phyloP scores from a whole-genome alignment of 1,140 invertebrate species.

The Leptinotarsa defecta region DNA sequence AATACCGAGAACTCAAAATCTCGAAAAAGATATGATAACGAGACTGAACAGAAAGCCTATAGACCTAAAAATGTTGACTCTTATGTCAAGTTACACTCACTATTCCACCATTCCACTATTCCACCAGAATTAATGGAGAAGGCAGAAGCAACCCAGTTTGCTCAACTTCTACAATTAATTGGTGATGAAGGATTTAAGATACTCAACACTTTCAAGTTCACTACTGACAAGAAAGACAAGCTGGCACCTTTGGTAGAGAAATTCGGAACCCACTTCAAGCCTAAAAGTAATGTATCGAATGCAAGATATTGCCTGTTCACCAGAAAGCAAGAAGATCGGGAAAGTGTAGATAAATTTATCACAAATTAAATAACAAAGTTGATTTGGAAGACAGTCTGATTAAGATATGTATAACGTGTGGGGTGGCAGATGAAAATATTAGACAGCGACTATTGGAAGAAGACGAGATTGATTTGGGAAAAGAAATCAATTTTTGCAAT shows the following conservation, averaged over 20 bases:
- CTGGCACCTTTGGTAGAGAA: slow-evolving; percentile 31
- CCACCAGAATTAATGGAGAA: no score
- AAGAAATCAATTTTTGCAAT: slow-evolving; percentile 19
- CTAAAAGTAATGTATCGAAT: slow-evolving; percentile 18
- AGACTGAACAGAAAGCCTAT: no score
- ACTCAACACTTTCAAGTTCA: slow-evolving; percentile 48
- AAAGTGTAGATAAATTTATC: slow-evolving; percentile 29
- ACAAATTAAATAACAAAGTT: slow-evolving; percentile 29
- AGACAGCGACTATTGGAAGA: slow-evolving; percentile 24
- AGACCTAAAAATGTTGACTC: no score
- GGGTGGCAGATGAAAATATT: slow-evolving; percentile 32
- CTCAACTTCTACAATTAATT: slow-evolving; percentile 39
- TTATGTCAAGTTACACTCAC: no score
- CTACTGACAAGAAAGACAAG: slow-evolving; percentile 41
- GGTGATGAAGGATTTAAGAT: slow-evolving; percentile 50
- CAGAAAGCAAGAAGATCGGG: slow-evolving; percentile 18
- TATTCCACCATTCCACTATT: no score
- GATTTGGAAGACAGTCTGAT: slow-evolving; percentile 31
- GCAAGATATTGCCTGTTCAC: neutral
- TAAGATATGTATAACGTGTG: slow-evolving; percentile 29
- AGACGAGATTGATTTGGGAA: slow-evolving; percentile 40
- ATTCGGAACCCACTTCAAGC: slow-evolving; percentile 40
- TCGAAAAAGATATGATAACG: no score
- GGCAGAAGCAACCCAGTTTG: slow-evolving; percentile 34
- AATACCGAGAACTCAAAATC: no score